Evolutionary conservation across 2,797 vertebrate genomes (phyloP).

Genomic region (Monodelphis domestica): DNA sequence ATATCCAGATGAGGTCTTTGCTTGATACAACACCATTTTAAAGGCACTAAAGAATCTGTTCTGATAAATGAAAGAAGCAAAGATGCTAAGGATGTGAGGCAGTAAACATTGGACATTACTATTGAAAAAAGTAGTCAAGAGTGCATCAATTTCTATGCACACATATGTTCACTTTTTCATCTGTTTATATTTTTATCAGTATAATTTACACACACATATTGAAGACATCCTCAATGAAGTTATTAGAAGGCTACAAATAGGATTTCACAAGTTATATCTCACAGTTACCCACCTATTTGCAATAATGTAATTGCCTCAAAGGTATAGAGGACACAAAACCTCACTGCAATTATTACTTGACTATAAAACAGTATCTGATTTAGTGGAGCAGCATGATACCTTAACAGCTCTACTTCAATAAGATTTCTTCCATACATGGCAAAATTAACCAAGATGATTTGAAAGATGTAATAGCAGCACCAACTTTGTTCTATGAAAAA

Average conservation of each 20-base stretch:
- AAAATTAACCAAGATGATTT: neutral
- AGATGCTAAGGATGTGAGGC: neutral
- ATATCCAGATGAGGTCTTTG: neutral
- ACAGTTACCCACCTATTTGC: neutral
- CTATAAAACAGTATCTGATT: neutral
- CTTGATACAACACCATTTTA: neutral
- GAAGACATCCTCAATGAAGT: neutral
- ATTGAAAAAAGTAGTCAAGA: neutral
- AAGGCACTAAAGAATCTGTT: neutral
- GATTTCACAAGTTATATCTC: neutral
- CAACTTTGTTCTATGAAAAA: neutral
- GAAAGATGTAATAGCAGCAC: neutral
- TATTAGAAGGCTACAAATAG: neutral
- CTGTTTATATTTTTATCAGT: neutral
- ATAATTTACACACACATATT: neutral
- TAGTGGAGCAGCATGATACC: neutral
- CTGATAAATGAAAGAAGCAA: neutral
- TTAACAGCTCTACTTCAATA: neutral
- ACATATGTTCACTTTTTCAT: neutral
- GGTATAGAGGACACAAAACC: neutral
- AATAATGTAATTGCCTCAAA: neutral
- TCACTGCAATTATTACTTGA: neutral
- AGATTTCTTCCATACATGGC: neutral
- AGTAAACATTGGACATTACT: neutral
- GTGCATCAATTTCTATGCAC: neutral